Conservation (phyloP, 23 tunicate genomes). For the Trididemnum nubilum region DNA sequence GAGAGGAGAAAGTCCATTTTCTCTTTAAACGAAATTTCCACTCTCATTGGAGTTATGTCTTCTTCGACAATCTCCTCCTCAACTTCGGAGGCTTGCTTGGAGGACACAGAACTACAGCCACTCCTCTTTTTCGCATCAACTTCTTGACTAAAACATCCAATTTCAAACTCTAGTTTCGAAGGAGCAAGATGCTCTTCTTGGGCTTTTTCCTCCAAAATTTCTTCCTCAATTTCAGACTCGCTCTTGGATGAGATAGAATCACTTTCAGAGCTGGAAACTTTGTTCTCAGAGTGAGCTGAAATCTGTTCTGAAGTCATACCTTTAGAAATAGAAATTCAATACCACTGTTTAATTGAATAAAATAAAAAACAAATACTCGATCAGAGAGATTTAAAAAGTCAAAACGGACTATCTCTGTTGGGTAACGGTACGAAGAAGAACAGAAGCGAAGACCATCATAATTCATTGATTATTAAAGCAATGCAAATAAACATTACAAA, state of each 20-base stretch:
- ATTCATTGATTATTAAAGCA: too few species aligned
- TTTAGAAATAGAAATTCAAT: not conserved
- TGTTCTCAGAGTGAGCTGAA: not conserved
- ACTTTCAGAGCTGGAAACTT: not conserved
- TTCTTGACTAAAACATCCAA: too few species aligned
- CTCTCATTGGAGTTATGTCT: not conserved
- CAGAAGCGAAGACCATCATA: too few species aligned
- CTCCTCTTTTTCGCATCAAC: too few species aligned
- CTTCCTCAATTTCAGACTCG: conserved; percentile 20
- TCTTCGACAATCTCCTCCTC: not conserved
- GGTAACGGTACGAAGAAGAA: too few species aligned
- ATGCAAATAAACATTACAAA: too few species aligned
- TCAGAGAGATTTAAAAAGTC: too few species aligned
- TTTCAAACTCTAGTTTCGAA: not conserved
- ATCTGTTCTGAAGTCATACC: not conserved
- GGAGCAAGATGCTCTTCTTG: not conserved
- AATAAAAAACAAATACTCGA: too few species aligned
- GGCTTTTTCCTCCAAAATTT: conserved; percentile 1
- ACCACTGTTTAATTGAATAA: too few species aligned
- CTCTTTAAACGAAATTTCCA: not conserved
- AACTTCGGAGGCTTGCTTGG: not conserved
- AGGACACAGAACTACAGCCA: too few species aligned
- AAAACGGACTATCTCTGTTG: too few species aligned
- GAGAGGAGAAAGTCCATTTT: not conserved
- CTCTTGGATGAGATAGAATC: not conserved